Percentiles rank a stretch among this genome's conserved stretches.
Evolutionary conservation across 1,140 invertebrate species (phyloP).

Genomic region (Orchesella cincta): DNA sequence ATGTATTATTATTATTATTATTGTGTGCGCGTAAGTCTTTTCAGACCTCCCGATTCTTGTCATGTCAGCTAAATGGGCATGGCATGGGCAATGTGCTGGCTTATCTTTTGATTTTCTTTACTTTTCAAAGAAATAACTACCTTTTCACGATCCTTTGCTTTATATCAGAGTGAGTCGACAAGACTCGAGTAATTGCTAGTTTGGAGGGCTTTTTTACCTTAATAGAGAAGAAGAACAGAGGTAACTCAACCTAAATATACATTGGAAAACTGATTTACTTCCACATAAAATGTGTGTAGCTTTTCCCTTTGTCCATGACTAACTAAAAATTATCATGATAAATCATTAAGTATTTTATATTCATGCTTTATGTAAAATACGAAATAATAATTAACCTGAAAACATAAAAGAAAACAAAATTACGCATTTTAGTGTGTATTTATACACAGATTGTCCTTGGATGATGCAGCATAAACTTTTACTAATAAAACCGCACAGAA

Average conservation of each 20-base stretch:
- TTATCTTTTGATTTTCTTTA: conserved; percentile 12
- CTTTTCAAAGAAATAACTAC: conserved; percentile 15
- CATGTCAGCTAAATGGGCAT: conserved; percentile 26
- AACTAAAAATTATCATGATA: no score
- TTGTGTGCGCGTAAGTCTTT: background rate
- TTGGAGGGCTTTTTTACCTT: conserved; percentile 12
- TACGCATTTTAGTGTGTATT: no score
- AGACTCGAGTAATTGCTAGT: conserved; percentile 26
- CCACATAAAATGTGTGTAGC: no score
- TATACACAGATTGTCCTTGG: no score
- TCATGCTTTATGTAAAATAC: no score
- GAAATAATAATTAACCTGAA: no score
- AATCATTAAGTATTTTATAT: no score
- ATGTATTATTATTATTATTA: conserved; percentile 12
- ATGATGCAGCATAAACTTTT: no score
- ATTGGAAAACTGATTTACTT: no score
- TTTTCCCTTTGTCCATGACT: no score
- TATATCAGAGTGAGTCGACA: conserved; percentile 18
- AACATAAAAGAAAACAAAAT: no score
- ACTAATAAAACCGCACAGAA: no score
- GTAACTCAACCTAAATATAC: background rate
- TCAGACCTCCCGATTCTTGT: conserved; percentile 24
- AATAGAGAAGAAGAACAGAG: background rate
- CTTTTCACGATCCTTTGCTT: conserved; percentile 27
- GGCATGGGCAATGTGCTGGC: conserved; percentile 19